Base-by-base conservation (phyloP, 2,113 vertebrate species). In the Oenanthe oenanthe region DNA sequence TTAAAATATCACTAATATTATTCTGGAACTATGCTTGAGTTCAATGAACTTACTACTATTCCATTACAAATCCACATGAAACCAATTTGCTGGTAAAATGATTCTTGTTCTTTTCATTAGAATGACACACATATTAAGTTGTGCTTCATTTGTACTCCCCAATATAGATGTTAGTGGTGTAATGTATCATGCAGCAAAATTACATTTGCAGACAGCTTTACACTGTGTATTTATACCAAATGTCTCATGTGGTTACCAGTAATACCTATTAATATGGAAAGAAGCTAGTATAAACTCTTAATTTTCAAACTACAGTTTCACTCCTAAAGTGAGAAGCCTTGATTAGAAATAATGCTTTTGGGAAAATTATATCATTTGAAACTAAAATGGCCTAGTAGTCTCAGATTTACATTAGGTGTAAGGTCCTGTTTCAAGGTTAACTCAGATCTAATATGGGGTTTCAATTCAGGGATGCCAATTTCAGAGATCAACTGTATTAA, bases 51-150 rank as follows among this genome's bases (percentile, higher is more conserved):
- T 95, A 95, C 88, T 92, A 89, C 89, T 96, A 92, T 94, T 96
- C 93, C 77, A 93, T 96, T 96, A 97, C 93, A 97, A 98, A 98
- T 97, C 93, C 97, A 98, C 95, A 98, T 92, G 96, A 97, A 98
- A 98, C 95, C 92, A 98, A 97, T 98, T 98, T 97, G 97, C 91
- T 94, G 75, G 97, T 95, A 96, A 94, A 97, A 97, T 95, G 93
- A 94, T 94, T 97, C 93, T 96, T 96, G 94, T 92, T 95, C 94
- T 96, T 95, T 96, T 96, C 93, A 98, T 98, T 98, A 97, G 97
- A 98, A 96, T 88, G 92, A 85, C 95, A 96, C 85, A 87, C 95
- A 93, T 93, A 84, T 95, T 95, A 97, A 97, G 97, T 82, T 95
- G 95, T 96, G 94, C 94, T 97, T 98, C 94, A 96, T 97, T 96